Base-by-base conservation (phyloP, 1,140 invertebrate species). In the Drosophila neocordata region DNA sequence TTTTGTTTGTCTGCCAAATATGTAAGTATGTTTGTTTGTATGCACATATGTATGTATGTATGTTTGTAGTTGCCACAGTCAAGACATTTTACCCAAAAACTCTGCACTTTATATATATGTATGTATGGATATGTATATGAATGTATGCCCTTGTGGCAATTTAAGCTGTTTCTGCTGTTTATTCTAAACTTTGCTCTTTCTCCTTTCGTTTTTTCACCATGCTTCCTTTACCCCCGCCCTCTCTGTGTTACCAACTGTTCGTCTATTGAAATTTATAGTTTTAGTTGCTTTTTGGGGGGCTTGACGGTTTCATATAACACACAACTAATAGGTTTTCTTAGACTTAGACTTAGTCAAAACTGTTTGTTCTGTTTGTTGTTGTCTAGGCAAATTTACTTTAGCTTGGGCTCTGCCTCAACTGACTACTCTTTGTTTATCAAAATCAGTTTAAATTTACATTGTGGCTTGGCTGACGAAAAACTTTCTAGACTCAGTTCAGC, bases 261-360 rank as follows among this genome's bases (percentile, higher is more conserved):
- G 31, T 59, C 72, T 64, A 81, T 72, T 68, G 51, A 73, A 77
- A 82, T 77, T 79, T 79, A 77, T 73, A 79, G 76, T 77, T 87
- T 75, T 48, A 69, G 70, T 55, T 69, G 53, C 52, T 60, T 59
- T 35, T 59, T 73, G 48, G 62, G 48, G 48, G 62, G 48, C 71
- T 64, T 38, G 63, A 69, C 68, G 68, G 82, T 77, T 73, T 88
- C 79, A 69, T 66, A 71, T 76, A 57, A 41, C 83, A 79, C 57
- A 75, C 76, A 88, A 77, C 76, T 88, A 89, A 89, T 88, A 88
- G 69, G 84, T 83, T 88, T 88, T 88, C 82, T 76, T 69, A 65
- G 73, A 24, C 66, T 38, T 65, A 75, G 62, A 84, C 81, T 80
- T 84, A 73, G 69, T 38, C 55, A 53, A 48, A 58, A 27, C 61